These are phyloP conservation scores for Gadopsis marmoratus DNA, from an alignment of 2,797 vertebrate species.

Conservation along the genomic window DNA sequence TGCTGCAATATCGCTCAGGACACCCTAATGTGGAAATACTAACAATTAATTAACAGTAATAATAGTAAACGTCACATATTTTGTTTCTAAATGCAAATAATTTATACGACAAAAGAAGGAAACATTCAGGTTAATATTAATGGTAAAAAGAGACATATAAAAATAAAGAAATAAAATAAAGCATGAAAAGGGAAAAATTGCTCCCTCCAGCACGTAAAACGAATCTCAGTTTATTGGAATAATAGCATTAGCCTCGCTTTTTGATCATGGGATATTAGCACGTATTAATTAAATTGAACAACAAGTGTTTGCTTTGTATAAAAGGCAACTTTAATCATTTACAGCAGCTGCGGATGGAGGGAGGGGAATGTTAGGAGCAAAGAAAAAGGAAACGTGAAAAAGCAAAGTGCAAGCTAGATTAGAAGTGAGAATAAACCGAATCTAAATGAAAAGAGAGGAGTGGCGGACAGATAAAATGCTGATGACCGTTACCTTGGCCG, in stretches of 20 bases:
- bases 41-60: neutral
- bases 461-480: neutral
- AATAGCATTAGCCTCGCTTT: neutral
- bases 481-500: slow-evolving; percentile 47
- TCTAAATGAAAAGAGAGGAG: slow-evolving; percentile 12
- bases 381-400: slow-evolving; percentile 3
- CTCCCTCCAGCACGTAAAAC: slow-evolving; percentile 3
- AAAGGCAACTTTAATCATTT: slow-evolving; percentile 17
- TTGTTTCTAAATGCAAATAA: neutral
- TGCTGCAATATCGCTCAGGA: neutral
- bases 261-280: neutral
- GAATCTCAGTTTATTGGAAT: neutral
- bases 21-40: neutral
- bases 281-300: slow-evolving; percentile 2
- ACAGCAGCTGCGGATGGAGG: neutral
- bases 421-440: slow-evolving; percentile 20
- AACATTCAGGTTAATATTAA: too few relatives aligned
- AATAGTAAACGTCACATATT: neutral
- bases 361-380: too few relatives aligned
- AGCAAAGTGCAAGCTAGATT: slow-evolving; percentile 9
- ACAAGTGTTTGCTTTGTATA: slow-evolving; percentile 13
- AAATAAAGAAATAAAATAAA: neutral
- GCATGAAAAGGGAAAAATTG: neutral
- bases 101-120: neutral
- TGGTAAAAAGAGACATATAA: neutral